Conservation (phyloP, 1,140 invertebrate genomes). For the Drosophila subobscura region DNA sequence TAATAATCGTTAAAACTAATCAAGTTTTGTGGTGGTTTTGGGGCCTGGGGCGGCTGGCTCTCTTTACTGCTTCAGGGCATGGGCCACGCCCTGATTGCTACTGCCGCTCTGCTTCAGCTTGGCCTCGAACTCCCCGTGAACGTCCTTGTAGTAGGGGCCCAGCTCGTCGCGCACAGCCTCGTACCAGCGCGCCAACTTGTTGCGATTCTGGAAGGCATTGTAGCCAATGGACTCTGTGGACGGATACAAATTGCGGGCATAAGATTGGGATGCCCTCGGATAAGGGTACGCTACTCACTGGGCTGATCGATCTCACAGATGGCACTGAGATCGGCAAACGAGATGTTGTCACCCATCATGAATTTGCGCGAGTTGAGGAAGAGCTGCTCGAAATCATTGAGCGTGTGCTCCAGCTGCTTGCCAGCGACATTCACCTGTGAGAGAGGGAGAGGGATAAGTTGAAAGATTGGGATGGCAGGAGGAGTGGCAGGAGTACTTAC, state of each 20-base stretch:
- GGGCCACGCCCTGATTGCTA: constrained; percentile 54
- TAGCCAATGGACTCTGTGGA: constrained; percentile 86
- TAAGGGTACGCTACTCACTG: constrained; percentile 80
- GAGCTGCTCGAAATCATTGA: constrained; percentile 86
- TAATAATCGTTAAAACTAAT: constrained; percentile 33
- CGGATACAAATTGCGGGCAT: too few species aligned
- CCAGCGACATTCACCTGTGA: constrained; percentile 77
- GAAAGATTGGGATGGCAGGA: not conserved
- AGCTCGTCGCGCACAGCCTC: constrained; percentile 86
- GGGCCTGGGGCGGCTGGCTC: constrained; percentile 1
- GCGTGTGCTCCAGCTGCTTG: constrained; percentile 85
- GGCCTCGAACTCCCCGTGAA: constrained; percentile 65
- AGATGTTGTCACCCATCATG: constrained; percentile 88
- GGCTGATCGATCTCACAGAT: constrained; percentile 93
- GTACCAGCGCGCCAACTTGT: constrained; percentile 87
- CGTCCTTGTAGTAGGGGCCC: constrained; percentile 83
- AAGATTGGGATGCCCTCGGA: not conserved
- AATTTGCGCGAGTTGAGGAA: constrained; percentile 87
- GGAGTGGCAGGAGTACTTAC: constrained; percentile 29
- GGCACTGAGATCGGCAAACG: constrained; percentile 91
- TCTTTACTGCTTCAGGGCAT: constrained; percentile 56
- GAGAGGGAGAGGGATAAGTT: not conserved
- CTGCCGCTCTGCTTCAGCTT: constrained; percentile 63
- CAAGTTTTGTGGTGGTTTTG: constrained; percentile 11
- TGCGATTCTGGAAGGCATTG: constrained; percentile 85